Conservation (phyloP, 2,113 vertebrate species). For the Pseudolaguvia tuberculata region DNA sequence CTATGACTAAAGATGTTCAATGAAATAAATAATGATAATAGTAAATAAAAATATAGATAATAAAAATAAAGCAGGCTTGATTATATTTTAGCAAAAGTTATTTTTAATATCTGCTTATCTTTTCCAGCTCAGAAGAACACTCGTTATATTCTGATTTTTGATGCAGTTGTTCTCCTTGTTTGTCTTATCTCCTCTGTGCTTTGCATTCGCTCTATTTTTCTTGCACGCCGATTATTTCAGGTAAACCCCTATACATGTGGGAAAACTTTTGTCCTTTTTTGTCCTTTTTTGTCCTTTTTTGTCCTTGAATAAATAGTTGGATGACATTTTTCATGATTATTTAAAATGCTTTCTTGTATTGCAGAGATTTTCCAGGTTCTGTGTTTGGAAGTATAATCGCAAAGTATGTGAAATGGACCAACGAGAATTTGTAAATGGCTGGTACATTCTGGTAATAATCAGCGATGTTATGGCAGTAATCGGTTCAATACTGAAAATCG, state of each 20-base stretch:
- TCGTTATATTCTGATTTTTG: conserved; percentile 83
- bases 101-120: conserved; percentile 26
- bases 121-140: conserved; percentile 82
- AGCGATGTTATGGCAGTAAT: conserved; percentile 87
- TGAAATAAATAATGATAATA: background rate
- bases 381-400: conserved; percentile 76
- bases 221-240: conserved; percentile 82
- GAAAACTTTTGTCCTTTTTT: too few species aligned
- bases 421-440: conserved; percentile 86
- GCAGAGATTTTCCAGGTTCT: conserved; percentile 84
- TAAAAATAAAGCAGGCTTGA: background rate
- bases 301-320: background rate
- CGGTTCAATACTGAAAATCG: conserved; percentile 93
- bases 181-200: conserved; percentile 84
- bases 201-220: conserved; percentile 85
- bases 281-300: too few species aligned
- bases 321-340: background rate
- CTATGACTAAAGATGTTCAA: too few species aligned
- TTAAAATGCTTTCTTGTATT: conserved; percentile 33
- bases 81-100: background rate
- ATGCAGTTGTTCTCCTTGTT: conserved; percentile 80
- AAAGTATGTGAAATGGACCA: conserved; percentile 75
- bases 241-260: conserved; percentile 60
- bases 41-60: too few species aligned
- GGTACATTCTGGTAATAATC: conserved; percentile 88